Evolutionary conservation across 2,888 invertebrate species (phyloP).

Genomic region (Nezara viridula): DNA sequence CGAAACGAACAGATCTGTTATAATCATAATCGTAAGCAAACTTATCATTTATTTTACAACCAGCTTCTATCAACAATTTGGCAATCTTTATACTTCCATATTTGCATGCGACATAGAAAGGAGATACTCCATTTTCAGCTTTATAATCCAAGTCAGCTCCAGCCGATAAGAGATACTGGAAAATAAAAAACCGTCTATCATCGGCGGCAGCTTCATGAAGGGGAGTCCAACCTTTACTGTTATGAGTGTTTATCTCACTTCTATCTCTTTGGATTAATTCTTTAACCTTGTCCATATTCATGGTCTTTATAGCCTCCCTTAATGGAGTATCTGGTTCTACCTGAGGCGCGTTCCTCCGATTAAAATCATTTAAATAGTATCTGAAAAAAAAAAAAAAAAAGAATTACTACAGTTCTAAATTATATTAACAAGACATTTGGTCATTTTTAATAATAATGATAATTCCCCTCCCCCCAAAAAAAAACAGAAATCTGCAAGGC

Average conservation of each 20-base stretch:
- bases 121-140: conserved; percentile 57
- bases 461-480: no score
- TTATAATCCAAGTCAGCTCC: conserved; percentile 58
- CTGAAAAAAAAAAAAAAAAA: not conserved
- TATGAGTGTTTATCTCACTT: conserved; percentile 69
- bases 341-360: not conserved
- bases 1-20: not conserved
- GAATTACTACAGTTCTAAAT: no score
- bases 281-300: conserved; percentile 69
- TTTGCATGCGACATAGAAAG: conserved; percentile 54
- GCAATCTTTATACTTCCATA: conserved; percentile 44
- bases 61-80: conserved; percentile 35
- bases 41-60: conserved; percentile 36
- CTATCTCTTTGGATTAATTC: conserved; percentile 69
- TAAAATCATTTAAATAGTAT: not conserved
- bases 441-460: no score
- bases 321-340: conserved; percentile 69
- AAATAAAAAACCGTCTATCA: conserved; percentile 66
- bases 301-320: conserved; percentile 71
- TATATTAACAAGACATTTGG: no score
- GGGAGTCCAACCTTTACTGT: conserved; percentile 73
- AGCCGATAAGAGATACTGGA: conserved; percentile 7
- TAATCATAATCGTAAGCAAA: conserved; percentile 31
- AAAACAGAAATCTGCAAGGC: no score
- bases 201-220: conserved; percentile 72